Evolutionary conservation across 1,140 invertebrate genomes (phyloP).

Genomic region (Drosophila sturtevanti): DNA sequence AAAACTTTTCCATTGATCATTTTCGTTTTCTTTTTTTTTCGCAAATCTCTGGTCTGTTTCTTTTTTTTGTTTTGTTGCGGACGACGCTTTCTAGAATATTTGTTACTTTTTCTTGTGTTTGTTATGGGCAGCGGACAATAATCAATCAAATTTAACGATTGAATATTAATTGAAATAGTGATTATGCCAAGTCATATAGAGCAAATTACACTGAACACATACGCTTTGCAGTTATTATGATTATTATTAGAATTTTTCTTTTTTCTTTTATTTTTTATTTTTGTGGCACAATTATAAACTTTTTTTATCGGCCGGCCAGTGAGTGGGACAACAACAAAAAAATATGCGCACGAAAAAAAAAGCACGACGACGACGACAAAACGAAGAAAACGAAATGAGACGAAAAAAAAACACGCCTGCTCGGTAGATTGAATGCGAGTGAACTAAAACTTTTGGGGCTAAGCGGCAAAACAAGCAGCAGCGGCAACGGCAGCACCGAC

Average conservation of each 20-base stretch:
- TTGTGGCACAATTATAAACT: constrained; percentile 10
- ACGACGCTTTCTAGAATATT: constrained; percentile 59
- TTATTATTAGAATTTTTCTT: not conserved
- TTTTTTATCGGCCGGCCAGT: constrained; percentile 2
- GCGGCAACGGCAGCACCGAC: constrained; percentile 22
- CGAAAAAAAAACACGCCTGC: constrained; percentile 71
- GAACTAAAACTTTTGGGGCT: constrained; percentile 53
- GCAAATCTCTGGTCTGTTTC: constrained; percentile 11
- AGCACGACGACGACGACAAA: constrained; percentile 32
- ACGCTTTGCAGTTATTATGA: not conserved
- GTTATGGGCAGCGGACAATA: not conserved
- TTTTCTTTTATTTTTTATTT: not conserved
- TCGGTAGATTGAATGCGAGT: constrained; percentile 78
- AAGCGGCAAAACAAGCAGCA: constrained; percentile 23
- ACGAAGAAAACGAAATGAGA: constrained; percentile 48
- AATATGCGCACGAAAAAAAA: constrained; percentile 26
- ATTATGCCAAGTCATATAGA: not conserved
- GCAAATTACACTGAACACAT: constrained; percentile 4
- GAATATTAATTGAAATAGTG: constrained; percentile 5
- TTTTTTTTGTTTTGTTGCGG: constrained; percentile 11
- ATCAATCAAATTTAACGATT: constrained; percentile 1
- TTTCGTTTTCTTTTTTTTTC: constrained; percentile 43
- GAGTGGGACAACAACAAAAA: constrained; percentile 3
- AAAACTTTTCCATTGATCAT: constrained; percentile 79
- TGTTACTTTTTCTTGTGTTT: constrained; percentile 9